Percentiles rank a stretch among this genome's conserved stretches.
These are phyloP conservation scores for Pagetopsis macropterus DNA, from an alignment of 2,797 vertebrate genomes.

Conservation along the genomic window DNA sequence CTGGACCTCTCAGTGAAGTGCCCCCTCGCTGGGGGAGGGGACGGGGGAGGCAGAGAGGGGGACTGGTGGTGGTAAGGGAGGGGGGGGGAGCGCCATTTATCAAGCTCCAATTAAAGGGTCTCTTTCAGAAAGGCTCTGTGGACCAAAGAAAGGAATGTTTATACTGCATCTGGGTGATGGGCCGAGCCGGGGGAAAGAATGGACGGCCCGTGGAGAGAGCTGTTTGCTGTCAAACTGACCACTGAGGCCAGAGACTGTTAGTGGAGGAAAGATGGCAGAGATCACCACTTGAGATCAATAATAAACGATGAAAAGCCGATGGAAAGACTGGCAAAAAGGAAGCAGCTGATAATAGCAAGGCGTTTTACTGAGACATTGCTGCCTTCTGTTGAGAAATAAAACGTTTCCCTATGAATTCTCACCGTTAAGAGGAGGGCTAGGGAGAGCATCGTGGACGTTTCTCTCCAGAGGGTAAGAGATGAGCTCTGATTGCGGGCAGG, in stretches of 20 bases:
- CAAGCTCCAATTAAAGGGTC: conserved; percentile 83
- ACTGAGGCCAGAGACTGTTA: conserved; percentile 34
- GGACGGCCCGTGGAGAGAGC: conserved; percentile 68
- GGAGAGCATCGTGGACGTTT: conserved; percentile 74
- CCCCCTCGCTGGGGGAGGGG: conserved; percentile 49
- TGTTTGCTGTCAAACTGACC: conserved; percentile 73
- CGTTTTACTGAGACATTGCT: background rate
- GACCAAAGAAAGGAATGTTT: conserved; percentile 85
- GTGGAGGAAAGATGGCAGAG: conserved; percentile 21
- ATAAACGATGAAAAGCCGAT: conserved; percentile 10
- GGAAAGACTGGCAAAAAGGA: background rate
- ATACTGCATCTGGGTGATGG: conserved; percentile 77
- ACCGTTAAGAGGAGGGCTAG: conserved; percentile 84
- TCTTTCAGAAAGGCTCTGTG: conserved; percentile 80
- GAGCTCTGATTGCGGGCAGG: conserved; percentile 71
- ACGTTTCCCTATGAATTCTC: conserved; percentile 37
- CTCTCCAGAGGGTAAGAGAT: conserved; percentile 81
- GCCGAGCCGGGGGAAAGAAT: conserved; percentile 70
- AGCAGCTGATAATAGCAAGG: background rate
- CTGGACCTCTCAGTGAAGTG: conserved; percentile 69
- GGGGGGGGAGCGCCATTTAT: conserved; percentile 68
- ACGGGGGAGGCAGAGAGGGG: conserved; percentile 45
- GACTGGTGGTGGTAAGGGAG: conserved; percentile 26
- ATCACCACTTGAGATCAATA: conserved; percentile 15
- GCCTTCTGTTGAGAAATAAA: background rate